Evolutionary conservation across 2,888 invertebrate genomes (phyloP).

Genomic region (Rotaria magnacalcarata): DNA sequence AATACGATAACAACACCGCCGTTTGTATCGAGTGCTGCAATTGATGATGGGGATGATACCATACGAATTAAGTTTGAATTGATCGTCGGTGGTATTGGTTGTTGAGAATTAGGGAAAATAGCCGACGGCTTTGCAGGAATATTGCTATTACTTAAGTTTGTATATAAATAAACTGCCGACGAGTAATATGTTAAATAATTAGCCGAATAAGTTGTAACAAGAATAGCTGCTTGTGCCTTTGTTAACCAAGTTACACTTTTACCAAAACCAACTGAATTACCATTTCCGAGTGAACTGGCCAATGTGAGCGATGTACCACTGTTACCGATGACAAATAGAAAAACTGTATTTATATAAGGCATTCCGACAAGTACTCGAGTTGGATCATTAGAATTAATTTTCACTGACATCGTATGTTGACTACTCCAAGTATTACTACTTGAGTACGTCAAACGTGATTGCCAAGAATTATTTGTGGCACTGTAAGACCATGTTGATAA

Average conservation of each 20-base stretch:
- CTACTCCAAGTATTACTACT: neutral
- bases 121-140: neutral
- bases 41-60: neutral
- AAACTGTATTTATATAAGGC: neutral
- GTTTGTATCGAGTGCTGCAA: neutral
- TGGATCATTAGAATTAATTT: neutral
- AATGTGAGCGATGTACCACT: neutral
- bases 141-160: neutral
- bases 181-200: neutral
- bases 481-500: conserved; percentile 14
- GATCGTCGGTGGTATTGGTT: neutral
- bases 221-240: neutral
- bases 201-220: neutral
- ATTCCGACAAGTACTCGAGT: neutral
- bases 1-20: neutral
- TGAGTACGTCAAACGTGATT: neutral
- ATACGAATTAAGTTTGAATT: neutral
- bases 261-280: neutral
- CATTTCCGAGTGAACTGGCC: neutral
- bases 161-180: neutral
- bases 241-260: conserved; percentile 5
- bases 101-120: neutral
- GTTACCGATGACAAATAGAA: neutral
- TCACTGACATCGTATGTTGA: neutral
- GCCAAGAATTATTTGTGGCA: neutral